Conservation (phyloP, 2,797 vertebrate genomes). For the Eupleurogrammus muticus region DNA sequence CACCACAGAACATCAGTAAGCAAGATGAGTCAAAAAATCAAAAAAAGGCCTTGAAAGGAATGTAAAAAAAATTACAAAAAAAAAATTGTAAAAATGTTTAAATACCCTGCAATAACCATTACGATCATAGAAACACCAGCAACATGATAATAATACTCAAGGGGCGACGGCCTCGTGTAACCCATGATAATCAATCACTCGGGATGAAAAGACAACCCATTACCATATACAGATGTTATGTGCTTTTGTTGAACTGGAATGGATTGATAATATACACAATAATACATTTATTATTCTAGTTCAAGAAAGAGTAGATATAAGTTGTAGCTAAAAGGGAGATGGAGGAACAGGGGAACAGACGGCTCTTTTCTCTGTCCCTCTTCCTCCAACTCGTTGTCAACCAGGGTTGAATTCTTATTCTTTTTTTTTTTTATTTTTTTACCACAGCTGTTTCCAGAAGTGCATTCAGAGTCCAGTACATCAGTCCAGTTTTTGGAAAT, state of each 20-base stretch:
- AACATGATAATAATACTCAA: conserved; percentile 77
- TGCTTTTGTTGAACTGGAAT: conserved; percentile 70
- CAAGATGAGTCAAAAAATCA: conserved; percentile 63
- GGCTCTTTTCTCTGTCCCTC: conserved; percentile 44
- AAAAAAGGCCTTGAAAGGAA: conserved; percentile 43
- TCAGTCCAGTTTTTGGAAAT: conserved; percentile 6
- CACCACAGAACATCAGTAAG: conserved; percentile 69
- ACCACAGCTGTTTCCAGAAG: conserved; percentile 5
- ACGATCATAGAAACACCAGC: conserved; percentile 81
- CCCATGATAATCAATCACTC: conserved; percentile 74
- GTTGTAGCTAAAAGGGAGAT: conserved; percentile 68
- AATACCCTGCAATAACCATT: conserved; percentile 81
- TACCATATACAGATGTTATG: conserved; percentile 81
- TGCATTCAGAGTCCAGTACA: conserved; percentile 20
- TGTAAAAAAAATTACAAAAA: conserved; percentile 59
- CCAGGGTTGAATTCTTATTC: conserved; percentile 6
- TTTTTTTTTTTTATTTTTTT: neutral
- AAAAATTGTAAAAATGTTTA: conserved; percentile 64
- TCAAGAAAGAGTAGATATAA: conserved; percentile 68
- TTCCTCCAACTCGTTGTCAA: neutral
- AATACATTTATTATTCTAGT: conserved; percentile 80
- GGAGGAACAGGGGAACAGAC: conserved; percentile 45
- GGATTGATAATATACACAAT: conserved; percentile 68
- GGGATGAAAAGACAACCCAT: conserved; percentile 73
- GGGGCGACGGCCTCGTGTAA: conserved; percentile 75